Conservation (phyloP, 1,140 invertebrate species). For the Sminthurides bifidus region DNA sequence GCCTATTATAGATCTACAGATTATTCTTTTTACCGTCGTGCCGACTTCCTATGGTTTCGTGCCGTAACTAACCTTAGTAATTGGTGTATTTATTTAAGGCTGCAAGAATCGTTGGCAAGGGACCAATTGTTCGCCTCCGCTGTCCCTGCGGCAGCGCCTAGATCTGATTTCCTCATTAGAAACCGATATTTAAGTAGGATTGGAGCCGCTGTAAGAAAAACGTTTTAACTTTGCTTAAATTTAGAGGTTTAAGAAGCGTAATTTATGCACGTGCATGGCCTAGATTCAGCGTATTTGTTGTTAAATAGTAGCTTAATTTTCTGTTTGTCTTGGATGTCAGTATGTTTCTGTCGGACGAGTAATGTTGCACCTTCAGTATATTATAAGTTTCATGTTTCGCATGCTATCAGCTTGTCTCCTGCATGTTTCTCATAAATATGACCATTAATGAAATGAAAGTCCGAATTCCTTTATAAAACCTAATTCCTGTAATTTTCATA, state of each 20-base stretch:
- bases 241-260: not conserved
- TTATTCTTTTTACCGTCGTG: not conserved
- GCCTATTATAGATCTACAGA: not conserved
- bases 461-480: too few species aligned
- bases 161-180: constrained; percentile 50
- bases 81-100: constrained; percentile 18
- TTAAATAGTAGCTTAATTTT: too few species aligned
- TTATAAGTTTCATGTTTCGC: too few species aligned
- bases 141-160: constrained; percentile 42
- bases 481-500: too few species aligned
- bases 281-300: too few species aligned
- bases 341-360: too few species aligned
- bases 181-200: constrained; percentile 51
- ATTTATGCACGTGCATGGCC: not conserved
- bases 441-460: too few species aligned
- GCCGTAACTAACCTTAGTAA: not conserved
- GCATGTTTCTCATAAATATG: too few species aligned
- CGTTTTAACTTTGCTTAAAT: constrained; percentile 7
- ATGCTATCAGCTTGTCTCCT: too few species aligned
- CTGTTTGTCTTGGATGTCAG: too few species aligned
- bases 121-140: constrained; percentile 43
- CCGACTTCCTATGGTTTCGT: not conserved
- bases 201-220: constrained; percentile 46
- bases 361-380: too few species aligned
- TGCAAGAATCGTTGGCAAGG: constrained; percentile 41